Evolutionary conservation across 2,113 vertebrate genomes (phyloP).

Genomic region (Piprites chloris): DNA sequence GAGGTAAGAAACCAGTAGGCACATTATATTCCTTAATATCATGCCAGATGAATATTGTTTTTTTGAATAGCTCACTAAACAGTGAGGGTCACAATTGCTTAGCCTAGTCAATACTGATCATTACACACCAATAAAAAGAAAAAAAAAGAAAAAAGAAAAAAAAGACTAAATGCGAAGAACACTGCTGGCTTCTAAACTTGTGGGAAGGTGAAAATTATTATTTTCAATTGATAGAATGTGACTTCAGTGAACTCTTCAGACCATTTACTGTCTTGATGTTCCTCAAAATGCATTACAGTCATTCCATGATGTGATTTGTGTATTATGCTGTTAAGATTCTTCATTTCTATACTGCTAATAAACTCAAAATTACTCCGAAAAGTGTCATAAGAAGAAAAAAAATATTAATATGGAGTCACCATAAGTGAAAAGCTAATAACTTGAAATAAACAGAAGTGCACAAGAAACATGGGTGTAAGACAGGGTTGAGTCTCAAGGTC

Average conservation of each 20-base stretch:
- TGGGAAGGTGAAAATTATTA: background rate
- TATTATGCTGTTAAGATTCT: background rate
- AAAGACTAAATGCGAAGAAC: no score
- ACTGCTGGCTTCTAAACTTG: background rate
- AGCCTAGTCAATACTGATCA: background rate
- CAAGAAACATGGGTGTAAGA: background rate
- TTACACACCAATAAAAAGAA: background rate
- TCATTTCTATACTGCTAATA: background rate
- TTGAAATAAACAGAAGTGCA: slow-evolving; percentile 50
- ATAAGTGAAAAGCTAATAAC: background rate
- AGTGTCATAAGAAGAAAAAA: background rate
- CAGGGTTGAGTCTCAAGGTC: slow-evolving; percentile 28
- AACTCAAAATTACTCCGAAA: background rate
- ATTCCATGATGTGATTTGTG: background rate
- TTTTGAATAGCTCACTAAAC: background rate
- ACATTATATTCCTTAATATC: background rate
- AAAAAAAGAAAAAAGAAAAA: background rate
- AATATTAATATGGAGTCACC: background rate
- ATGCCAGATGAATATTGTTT: background rate
- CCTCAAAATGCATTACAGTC: background rate
- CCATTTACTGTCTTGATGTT: background rate
- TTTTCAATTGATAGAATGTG: background rate
- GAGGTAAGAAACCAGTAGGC: background rate
- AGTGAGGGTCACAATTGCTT: background rate
- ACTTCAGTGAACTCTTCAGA: background rate